Conservation (phyloP, 2,797 vertebrate genomes). For the Steatocranus sp. region DNA sequence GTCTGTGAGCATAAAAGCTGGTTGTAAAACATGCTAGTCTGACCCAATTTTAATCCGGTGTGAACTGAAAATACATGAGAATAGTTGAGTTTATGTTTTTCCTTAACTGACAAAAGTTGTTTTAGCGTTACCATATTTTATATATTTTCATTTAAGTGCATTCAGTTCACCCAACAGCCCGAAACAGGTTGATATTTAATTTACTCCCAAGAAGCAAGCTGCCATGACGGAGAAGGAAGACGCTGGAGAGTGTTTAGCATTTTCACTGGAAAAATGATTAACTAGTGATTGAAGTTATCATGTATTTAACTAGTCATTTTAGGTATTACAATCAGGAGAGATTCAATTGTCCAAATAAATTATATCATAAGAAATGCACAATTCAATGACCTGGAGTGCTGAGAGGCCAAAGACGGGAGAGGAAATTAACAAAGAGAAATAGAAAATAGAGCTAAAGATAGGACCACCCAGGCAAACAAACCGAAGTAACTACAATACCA, state of each 20-base stretch:
- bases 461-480: slow-evolving; percentile 46
- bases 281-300: not conserved
- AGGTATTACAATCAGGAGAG: not conserved
- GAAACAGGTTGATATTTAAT: not conserved
- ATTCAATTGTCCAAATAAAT: not conserved
- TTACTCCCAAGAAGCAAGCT: not conserved
- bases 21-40: not conserved
- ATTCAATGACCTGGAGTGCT: not conserved
- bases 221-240: not conserved
- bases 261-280: not conserved
- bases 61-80: not conserved
- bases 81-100: not conserved
- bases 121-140: not conserved
- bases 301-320: not conserved
- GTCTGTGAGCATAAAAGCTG: not conserved
- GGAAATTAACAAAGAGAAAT: not conserved
- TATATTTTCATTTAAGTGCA: not conserved
- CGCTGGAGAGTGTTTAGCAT: not conserved
- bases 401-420: not conserved
- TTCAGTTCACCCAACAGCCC: not conserved
- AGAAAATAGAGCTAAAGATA: slow-evolving; percentile 10
- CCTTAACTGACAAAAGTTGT: not conserved
- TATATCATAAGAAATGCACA: not conserved
- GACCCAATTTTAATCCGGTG: not conserved
- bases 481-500: slow-evolving; percentile 5